A percentile compares a stretch with the other conserved stretches of the same genome.
Conservation (phyloP, 2,113 vertebrate species). For the Amphiprion ocellaris region DNA sequence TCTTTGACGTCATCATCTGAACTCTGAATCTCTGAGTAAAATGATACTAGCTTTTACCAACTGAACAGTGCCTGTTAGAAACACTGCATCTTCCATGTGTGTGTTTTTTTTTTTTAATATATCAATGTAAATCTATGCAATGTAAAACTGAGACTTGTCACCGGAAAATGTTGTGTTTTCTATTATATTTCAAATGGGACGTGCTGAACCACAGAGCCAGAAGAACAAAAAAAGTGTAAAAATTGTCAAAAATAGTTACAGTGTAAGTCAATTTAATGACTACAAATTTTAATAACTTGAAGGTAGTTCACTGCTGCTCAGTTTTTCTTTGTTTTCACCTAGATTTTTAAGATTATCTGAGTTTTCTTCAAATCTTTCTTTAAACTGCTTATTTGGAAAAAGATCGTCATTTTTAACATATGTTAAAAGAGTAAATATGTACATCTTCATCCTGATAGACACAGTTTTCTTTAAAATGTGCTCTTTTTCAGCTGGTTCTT, state of each 20-base stretch:
- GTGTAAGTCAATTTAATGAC: no score
- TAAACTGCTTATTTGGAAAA: no score
- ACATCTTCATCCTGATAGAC: background rate
- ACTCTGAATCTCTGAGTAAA: no score
- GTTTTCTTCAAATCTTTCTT: background rate
- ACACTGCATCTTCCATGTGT: no score
- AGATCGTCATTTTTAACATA: no score
- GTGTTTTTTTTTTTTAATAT: no score
- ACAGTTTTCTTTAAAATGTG: constrained; percentile 43
- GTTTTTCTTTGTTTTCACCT: background rate
- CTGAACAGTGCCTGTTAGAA: no score
- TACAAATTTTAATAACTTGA: background rate
- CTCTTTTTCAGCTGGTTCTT: constrained; percentile 97
- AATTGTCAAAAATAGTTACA: background rate
- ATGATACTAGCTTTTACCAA: no score
- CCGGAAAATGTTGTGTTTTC: background rate
- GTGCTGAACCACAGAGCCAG: background rate
- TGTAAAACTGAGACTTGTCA: background rate
- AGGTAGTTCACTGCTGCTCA: no score
- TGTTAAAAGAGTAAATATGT: background rate
- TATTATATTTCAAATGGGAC: background rate
- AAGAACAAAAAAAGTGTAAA: background rate
- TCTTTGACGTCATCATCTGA: no score
- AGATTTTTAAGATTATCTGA: background rate
- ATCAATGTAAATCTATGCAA: background rate